A percentile compares a stretch with the other conserved stretches of the same genome.
Conservation (phyloP, 2,888 invertebrate genomes). For the Thymelicus acteon region DNA sequence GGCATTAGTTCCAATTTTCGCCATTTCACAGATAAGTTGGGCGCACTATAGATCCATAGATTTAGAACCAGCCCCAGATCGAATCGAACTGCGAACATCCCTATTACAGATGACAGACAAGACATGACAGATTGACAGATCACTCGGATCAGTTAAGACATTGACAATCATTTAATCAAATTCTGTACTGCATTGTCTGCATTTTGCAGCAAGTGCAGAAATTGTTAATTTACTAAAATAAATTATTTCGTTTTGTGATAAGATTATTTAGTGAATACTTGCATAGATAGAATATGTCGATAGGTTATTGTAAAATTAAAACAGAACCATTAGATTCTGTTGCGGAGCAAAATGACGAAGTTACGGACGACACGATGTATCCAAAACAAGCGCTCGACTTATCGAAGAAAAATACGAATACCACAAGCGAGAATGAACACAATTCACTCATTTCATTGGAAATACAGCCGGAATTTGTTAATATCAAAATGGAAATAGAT, state of each 20-base stretch:
- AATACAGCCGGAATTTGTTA: conserved; percentile 42
- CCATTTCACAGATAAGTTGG: too few relatives aligned
- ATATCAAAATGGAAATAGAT: conserved; percentile 43
- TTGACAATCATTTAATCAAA: too few relatives aligned
- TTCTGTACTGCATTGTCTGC: too few relatives aligned
- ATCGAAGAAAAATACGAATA: conserved; percentile 8
- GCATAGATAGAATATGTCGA: conserved; percentile 31
- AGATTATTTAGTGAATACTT: neutral
- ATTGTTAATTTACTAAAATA: neutral
- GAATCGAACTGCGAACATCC: too few relatives aligned
- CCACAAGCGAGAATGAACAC: conserved; percentile 19
- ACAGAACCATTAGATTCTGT: conserved; percentile 22
- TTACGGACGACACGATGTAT: conserved; percentile 1
- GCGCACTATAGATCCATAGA: too few relatives aligned
- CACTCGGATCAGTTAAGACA: too few relatives aligned
- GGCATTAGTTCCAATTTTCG: too few relatives aligned
- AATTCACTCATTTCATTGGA: conserved; percentile 6
- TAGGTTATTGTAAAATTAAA: conserved; percentile 27
- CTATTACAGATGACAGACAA: too few relatives aligned
- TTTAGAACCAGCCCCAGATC: too few relatives aligned
- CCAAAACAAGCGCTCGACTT: conserved; percentile 16
- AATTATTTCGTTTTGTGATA: conserved; percentile 22
- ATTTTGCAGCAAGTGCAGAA: too few relatives aligned
- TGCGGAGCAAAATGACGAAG: conserved; percentile 25
- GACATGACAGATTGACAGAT: too few relatives aligned